These are phyloP conservation scores for Amazona guildingii DNA, from an alignment of 2,113 vertebrate species.

Conservation along the genomic window DNA sequence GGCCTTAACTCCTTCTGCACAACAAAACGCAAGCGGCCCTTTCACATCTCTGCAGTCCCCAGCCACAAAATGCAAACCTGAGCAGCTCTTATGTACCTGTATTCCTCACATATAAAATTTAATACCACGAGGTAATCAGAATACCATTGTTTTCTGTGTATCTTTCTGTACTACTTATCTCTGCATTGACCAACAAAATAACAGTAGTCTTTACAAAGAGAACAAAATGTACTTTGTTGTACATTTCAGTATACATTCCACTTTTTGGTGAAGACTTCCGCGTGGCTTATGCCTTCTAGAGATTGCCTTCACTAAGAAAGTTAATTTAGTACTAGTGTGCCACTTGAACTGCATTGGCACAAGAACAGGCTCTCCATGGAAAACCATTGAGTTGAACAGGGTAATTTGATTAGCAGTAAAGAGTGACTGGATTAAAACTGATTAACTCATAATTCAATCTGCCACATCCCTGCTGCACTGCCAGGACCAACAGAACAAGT, in stretches of 20 bases:
- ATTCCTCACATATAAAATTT: neutral
- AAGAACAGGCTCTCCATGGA: neutral
- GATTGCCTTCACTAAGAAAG: neutral
- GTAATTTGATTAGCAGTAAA: neutral
- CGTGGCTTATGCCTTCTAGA: neutral
- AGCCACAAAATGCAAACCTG: neutral
- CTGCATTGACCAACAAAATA: neutral
- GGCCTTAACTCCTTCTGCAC: neutral
- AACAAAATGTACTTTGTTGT: neutral
- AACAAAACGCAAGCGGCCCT: neutral
- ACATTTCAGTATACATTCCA: neutral
- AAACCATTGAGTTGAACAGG: neutral
- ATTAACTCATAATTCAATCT: neutral
- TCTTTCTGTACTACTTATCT: neutral
- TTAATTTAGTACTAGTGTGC: neutral
- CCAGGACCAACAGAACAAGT: neutral
- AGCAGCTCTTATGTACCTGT: neutral
- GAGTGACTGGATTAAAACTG: neutral
- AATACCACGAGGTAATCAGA: accelerated
- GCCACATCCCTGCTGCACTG: neutral
- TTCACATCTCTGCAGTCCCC: neutral
- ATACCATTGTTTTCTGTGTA: neutral
- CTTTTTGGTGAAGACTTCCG: neutral
- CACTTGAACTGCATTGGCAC: neutral
- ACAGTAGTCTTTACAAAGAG: neutral